These are phyloP conservation scores for Gouania willdenowi DNA, from an alignment of 2,797 vertebrate genomes.

Conservation along the genomic window DNA sequence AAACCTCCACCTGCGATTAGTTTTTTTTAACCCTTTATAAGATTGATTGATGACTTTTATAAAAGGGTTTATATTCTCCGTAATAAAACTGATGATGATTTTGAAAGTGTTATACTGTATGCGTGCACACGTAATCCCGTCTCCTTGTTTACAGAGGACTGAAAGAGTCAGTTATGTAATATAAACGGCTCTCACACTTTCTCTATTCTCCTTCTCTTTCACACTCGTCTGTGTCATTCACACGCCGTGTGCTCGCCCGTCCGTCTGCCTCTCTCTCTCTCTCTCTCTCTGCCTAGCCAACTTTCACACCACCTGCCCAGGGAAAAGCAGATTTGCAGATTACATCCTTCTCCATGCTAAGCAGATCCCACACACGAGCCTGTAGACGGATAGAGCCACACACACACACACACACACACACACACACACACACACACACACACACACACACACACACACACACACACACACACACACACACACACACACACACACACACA, in stretches of 20 bases:
- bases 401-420: not conserved
- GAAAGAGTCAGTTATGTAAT: slow-evolving; percentile 65
- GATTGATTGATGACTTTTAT: too few species aligned
- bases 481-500: not conserved
- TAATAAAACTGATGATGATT: too few species aligned
- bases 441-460: slow-evolving; percentile 33
- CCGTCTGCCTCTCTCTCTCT: slow-evolving; percentile 6
- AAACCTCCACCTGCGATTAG: too few species aligned
- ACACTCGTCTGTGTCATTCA: slow-evolving; percentile 48
- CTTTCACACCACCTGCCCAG: slow-evolving; percentile 69
- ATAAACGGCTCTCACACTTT: slow-evolving; percentile 20
- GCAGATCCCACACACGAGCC: slow-evolving; percentile 54
- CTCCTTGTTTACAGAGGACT: slow-evolving; percentile 43
- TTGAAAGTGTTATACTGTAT: slow-evolving; percentile 23
- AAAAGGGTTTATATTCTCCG: too few species aligned
- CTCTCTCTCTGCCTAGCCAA: slow-evolving; percentile 44
- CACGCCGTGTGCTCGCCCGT: slow-evolving; percentile 16
- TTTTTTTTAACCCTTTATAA: too few species aligned
- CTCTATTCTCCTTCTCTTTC: slow-evolving; percentile 33
- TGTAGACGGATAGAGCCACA: slow-evolving; percentile 39
- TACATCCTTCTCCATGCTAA: slow-evolving; percentile 67
- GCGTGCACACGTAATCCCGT: slow-evolving; percentile 29
- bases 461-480: slow-evolving; percentile 39
- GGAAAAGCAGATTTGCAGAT: slow-evolving; percentile 79
- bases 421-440: slow-evolving; percentile 31